Conservation (phyloP, 2,113 vertebrate species). For the Crypturellus undulatus region DNA sequence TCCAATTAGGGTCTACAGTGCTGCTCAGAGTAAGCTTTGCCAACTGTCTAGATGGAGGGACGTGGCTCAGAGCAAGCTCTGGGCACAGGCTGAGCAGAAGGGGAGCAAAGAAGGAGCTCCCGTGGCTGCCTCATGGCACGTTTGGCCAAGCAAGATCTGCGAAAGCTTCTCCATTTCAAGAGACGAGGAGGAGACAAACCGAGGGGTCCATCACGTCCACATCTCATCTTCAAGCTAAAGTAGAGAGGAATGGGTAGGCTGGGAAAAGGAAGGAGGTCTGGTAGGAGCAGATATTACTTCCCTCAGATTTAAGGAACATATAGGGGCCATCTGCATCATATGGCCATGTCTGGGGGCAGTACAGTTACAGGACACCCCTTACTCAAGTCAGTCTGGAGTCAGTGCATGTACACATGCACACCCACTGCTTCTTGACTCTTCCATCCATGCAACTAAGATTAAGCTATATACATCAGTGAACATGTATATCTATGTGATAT, state of each 20-base stretch:
- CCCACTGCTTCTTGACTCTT: not conserved
- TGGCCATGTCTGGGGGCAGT: not conserved
- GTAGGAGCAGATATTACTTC: not conserved
- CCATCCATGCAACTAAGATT: not conserved
- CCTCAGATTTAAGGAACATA: rapidly evolving
- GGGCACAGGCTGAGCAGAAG: not conserved
- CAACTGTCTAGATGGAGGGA: not conserved
- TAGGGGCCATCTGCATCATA: not conserved
- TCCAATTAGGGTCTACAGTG: not conserved
- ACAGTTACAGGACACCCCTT: not conserved
- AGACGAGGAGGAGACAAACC: not conserved
- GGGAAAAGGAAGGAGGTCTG: not conserved
- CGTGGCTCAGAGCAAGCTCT: not conserved
- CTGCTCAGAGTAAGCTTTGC: not conserved
- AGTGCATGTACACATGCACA: too few species aligned
- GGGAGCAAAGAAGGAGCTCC: not conserved
- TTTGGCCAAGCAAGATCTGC: not conserved
- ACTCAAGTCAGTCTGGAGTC: not conserved
- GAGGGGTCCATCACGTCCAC: not conserved
- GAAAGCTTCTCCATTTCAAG: not conserved
- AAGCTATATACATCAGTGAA: rapidly evolving
- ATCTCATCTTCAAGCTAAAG: not conserved
- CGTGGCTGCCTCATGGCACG: rapidly evolving
- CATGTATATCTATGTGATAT: rapidly evolving
- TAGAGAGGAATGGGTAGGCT: not conserved